Percentiles rank a stretch among this genome's conserved stretches.
Conservation (phyloP, 2,888 invertebrate species). For the Anthrax anthrax region DNA sequence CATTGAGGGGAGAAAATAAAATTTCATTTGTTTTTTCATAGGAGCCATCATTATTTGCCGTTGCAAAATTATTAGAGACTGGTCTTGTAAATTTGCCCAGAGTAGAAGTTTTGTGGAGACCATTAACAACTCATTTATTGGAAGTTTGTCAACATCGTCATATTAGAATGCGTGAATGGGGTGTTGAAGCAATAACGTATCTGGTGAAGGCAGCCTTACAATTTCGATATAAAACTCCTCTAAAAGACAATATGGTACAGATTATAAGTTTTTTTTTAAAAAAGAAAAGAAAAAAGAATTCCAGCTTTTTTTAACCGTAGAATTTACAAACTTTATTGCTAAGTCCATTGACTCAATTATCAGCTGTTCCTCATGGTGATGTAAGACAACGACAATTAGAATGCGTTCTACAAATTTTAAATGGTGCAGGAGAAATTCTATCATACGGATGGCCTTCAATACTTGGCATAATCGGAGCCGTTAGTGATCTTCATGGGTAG, state of each 20-base stretch:
- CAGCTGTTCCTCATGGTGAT: constrained; percentile 79
- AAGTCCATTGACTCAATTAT: constrained; percentile 82
- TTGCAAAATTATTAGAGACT: constrained; percentile 96
- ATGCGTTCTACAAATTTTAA: constrained; percentile 83
- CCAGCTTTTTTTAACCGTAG: constrained; percentile 22
- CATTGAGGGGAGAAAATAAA: background rate
- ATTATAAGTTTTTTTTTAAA: background rate
- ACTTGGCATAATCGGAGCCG: constrained; percentile 88
- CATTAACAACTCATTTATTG: constrained; percentile 86
- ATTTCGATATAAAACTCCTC: constrained; percentile 68
- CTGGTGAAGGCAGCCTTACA: constrained; percentile 82
- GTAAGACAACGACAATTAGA: constrained; percentile 90
- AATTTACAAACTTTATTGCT: constrained; percentile 75
- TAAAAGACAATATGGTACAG: constrained; percentile 66
- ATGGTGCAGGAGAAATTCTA: constrained; percentile 82
- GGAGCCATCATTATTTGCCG: constrained; percentile 94
- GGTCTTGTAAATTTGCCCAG: constrained; percentile 86
- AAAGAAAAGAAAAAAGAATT: no score
- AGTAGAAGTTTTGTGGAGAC: constrained; percentile 89
- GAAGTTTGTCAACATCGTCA: constrained; percentile 94
- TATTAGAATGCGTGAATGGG: constrained; percentile 92
- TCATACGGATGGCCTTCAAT: constrained; percentile 92
- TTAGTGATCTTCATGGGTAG: constrained; percentile 83
- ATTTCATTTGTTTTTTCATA: constrained; percentile 21
- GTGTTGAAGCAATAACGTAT: constrained; percentile 90